Percentiles rank a stretch among this genome's conserved stretches.
These are phyloP conservation scores for Pocillopora meandrina DNA, from an alignment of 92 coral and sea anemone species.

Conservation along the genomic window DNA sequence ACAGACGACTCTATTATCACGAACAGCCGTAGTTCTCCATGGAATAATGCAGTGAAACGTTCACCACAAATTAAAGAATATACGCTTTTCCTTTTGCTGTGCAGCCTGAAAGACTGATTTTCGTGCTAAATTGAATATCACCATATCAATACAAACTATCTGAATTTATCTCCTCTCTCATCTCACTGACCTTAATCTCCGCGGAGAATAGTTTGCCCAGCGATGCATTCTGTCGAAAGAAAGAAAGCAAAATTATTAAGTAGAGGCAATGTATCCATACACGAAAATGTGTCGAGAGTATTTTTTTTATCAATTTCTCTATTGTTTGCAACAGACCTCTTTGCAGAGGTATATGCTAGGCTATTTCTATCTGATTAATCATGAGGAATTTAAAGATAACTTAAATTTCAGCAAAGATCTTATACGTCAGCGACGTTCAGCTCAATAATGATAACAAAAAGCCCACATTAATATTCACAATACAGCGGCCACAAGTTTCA, in stretches of 20 bases:
- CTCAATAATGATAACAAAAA: not conserved
- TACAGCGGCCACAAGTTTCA: not conserved
- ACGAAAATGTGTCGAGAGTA: not conserved
- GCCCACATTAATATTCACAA: conserved; percentile 27
- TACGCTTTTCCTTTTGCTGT: not conserved
- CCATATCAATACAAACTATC: not conserved
- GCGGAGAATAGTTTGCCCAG: not conserved
- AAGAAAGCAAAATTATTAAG: not conserved
- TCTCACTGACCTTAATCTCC: conserved; percentile 34
- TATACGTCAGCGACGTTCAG: not conserved
- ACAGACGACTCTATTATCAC: not conserved
- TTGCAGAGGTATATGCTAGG: not conserved
- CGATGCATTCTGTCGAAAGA: conserved; percentile 25
- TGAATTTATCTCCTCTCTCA: not conserved
- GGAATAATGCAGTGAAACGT: not conserved
- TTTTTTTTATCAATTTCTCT: not conserved
- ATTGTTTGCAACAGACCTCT: not conserved
- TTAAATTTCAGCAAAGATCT: not conserved
- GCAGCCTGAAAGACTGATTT: not conserved
- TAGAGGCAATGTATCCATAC: no score
- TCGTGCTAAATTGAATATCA: not conserved
- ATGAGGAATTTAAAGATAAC: conserved; percentile 2
- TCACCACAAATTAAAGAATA: not conserved
- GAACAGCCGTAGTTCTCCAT: not conserved
- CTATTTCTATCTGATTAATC: not conserved